Percentiles rank a stretch among this genome's conserved stretches.
Conservation (phyloP, 2,113 vertebrate genomes). For the Spheniscus mendiculus region DNA sequence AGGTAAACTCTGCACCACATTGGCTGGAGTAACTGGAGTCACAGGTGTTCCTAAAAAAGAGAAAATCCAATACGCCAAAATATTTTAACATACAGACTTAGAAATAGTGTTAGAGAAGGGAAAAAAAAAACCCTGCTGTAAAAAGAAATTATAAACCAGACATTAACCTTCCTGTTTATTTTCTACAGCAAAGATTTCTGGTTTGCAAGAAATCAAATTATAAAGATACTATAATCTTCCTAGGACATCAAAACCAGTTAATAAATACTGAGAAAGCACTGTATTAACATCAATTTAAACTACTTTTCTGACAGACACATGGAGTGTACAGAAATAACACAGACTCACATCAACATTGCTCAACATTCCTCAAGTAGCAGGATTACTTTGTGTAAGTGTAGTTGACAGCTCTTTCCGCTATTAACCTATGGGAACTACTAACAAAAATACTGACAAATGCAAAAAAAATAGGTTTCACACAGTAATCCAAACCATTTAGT, state of each 20-base stretch:
- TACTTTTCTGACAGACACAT: background rate
- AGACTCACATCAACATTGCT: background rate
- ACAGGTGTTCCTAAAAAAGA: conserved; percentile 88
- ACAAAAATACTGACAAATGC: background rate
- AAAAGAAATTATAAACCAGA: background rate
- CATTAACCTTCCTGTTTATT: background rate
- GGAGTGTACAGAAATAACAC: background rate
- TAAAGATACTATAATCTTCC: background rate
- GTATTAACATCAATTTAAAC: background rate
- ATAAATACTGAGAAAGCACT: background rate
- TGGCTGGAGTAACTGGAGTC: conserved; percentile 95
- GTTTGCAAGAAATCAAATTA: background rate
- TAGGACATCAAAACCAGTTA: background rate
- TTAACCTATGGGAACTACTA: background rate
- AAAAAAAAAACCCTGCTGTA: background rate
- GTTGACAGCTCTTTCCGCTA: background rate
- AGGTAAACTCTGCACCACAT: conserved; percentile 90
- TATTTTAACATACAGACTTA: background rate
- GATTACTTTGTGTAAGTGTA: background rate
- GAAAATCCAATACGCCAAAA: background rate
- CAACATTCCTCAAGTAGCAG: background rate
- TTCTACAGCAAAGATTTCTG: background rate
- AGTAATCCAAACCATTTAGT: background rate
- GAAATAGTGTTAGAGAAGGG: background rate
- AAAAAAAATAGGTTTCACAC: background rate